Conservation (phyloP, 2,888 invertebrate genomes). For the Antheraea yamamai region DNA sequence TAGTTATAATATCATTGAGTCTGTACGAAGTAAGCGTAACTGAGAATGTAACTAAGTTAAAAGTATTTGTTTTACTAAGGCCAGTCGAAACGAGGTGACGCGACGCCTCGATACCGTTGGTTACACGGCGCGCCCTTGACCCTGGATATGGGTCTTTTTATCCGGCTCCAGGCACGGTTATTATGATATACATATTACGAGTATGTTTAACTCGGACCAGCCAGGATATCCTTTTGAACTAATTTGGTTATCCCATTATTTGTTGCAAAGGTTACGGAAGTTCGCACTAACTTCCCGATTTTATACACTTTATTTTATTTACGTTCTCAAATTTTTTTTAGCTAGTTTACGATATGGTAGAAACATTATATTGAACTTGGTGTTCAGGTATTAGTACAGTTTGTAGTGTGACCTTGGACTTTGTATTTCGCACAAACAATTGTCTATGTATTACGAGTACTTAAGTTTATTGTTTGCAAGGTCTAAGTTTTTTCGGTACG, state of each 20-base stretch:
- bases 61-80: background rate
- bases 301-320: background rate
- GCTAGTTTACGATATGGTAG: background rate
- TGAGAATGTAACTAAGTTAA: background rate
- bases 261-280: background rate
- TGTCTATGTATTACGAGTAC: background rate
- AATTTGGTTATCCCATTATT: background rate
- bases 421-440: background rate
- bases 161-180: background rate
- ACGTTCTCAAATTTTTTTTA: background rate
- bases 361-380: background rate
- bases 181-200: background rate
- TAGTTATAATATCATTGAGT: too few relatives aligned
- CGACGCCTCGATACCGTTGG: background rate
- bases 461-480: background rate
- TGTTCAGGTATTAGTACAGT: background rate
- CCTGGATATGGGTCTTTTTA: background rate
- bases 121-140: background rate
- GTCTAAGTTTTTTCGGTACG: background rate
- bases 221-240: background rate
- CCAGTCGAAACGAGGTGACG: background rate
- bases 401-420: background rate
- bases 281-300: background rate
- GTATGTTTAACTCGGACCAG: background rate
- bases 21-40: background rate